A percentile compares a stretch with the other conserved stretches of the same genome.
These are phyloP conservation scores for Lepidocolaptes lacrymiger DNA, from an alignment of 2,797 vertebrate species.

Conservation along the genomic window DNA sequence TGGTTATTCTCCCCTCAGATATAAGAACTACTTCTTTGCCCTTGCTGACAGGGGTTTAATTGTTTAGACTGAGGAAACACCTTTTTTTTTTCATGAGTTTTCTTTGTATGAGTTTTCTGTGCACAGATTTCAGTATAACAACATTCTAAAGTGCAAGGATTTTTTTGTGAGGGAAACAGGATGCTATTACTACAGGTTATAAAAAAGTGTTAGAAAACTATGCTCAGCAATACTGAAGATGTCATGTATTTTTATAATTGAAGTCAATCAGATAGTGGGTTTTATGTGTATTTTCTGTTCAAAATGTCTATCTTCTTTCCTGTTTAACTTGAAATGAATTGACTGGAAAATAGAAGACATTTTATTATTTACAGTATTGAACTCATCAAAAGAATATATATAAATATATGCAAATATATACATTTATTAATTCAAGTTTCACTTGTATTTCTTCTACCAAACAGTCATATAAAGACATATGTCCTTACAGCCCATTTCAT, in stretches of 20 bases:
- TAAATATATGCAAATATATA: background rate
- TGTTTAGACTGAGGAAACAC: background rate
- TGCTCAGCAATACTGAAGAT: background rate
- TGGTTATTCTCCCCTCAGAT: background rate
- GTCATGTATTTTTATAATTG: background rate
- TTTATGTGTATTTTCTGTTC: background rate
- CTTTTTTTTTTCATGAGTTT: background rate
- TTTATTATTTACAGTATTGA: background rate
- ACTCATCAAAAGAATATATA: background rate
- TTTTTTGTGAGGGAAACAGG: background rate
- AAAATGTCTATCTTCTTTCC: background rate
- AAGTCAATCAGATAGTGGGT: background rate
- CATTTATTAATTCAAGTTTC: background rate
- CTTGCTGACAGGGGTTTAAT: background rate
- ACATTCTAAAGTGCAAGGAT: background rate
- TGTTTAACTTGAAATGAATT: background rate
- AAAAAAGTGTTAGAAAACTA: background rate
- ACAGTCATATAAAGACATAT: background rate
- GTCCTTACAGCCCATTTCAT: background rate
- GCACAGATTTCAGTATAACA: background rate
- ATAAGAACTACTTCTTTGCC: background rate
- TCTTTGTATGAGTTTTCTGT: background rate
- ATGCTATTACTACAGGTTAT: background rate
- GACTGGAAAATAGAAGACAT: background rate
- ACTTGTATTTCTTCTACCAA: background rate